Percentiles rank a stretch among this genome's conserved stretches.
Conservation (phyloP, 2,797 vertebrate genomes). For the Falco berigora region DNA sequence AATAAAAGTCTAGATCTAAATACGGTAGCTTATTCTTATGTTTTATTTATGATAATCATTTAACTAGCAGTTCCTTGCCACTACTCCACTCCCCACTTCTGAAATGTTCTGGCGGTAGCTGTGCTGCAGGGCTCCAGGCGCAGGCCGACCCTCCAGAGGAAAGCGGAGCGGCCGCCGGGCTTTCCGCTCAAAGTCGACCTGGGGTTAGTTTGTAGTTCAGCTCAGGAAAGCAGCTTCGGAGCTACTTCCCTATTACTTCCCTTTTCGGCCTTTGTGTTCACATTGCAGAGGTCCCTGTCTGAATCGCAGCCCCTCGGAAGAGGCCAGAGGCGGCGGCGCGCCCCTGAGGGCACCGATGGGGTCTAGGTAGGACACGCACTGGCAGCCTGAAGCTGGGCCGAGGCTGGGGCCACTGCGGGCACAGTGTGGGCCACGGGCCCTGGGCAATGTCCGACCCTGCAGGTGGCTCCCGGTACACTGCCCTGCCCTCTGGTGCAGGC, state of each 20-base stretch:
- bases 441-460: neutral
- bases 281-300: neutral
- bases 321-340: neutral
- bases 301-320: neutral
- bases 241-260: neutral
- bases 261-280: neutral
- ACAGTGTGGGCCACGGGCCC: too few species aligned
- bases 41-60: slow-evolving; percentile 9
- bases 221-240: neutral
- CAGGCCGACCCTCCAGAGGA: neutral
- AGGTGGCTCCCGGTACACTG: neutral
- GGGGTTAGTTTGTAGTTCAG: neutral
- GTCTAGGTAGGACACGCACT: neutral
- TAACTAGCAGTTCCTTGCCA: neutral
- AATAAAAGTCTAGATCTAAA: neutral
- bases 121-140: neutral
- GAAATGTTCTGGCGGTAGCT: neutral
- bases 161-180: neutral
- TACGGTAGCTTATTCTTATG: neutral
- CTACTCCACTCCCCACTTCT: neutral
- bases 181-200: neutral
- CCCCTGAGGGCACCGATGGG: neutral
- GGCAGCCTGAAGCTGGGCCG: neutral
- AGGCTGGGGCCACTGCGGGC: neutral
- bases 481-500: neutral